Percentiles rank a stretch among this genome's conserved stretches.
Conservation (phyloP, 2,113 vertebrate species). For the Sylvietta virens region DNA sequence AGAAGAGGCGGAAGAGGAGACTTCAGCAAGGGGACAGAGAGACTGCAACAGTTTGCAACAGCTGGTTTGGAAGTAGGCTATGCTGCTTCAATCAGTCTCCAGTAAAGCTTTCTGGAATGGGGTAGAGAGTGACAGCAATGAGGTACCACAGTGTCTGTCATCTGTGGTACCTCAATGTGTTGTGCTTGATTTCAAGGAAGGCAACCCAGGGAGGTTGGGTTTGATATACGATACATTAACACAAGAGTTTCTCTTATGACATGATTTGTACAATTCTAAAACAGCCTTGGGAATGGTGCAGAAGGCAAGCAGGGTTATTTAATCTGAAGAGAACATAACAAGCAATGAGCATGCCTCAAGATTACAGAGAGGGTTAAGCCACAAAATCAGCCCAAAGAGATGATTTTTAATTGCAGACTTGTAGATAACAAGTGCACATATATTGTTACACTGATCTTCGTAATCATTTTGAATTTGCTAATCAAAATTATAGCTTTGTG, state of each 20-base stretch:
- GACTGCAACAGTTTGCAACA: neutral
- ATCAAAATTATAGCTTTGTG: neutral
- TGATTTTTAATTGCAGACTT: neutral
- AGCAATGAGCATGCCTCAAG: neutral
- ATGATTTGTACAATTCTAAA: neutral
- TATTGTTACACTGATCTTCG: neutral
- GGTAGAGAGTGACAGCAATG: neutral
- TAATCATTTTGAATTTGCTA: neutral
- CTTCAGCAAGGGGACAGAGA: no score
- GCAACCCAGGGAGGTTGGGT: neutral
- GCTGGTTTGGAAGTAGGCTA: neutral
- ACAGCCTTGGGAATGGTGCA: neutral
- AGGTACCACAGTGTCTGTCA: no score
- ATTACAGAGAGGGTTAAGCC: neutral
- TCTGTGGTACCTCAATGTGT: neutral
- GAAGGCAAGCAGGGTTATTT: neutral
- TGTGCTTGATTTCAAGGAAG: neutral
- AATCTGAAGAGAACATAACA: neutral
- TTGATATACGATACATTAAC: neutral
- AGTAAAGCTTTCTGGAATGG: neutral
- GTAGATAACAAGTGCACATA: neutral
- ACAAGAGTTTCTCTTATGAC: neutral
- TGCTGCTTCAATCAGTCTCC: neutral
- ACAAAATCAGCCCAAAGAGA: neutral
- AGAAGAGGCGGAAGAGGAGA: neutral